Base-by-base conservation (phyloP, 2,888 invertebrate genomes). In the Drosophila longiperda region DNA sequence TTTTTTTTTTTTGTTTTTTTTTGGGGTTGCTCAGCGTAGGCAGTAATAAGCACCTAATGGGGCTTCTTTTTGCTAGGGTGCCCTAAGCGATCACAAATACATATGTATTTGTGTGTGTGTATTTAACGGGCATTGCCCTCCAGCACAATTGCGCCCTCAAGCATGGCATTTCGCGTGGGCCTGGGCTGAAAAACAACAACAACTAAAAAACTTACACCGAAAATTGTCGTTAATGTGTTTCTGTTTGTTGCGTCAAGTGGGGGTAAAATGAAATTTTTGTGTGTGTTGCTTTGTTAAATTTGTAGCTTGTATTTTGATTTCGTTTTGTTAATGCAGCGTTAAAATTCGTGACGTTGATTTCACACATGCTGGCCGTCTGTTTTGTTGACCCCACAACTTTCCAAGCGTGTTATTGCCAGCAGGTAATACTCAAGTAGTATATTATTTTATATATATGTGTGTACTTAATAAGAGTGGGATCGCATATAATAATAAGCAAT, bases 71-170 rank as follows among this genome's bases (percentile, higher is more conserved):
- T 61, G 63, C 34, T 60, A 50, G 76, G 54, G 54, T 63, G 73
- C 34, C 29, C 34, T 65, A 38, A 20, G 62, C 63, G 32, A 29
- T 20, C 45, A 38, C 9, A 40, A 1, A n/a, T 48, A n/a, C 20
- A 15, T 57, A 9, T 32, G 58, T 45, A 63, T 62, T 17, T 50
- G 45, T 45, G 20, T 15, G 20, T 15, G 26, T 12, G 55, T 55
- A 55, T 40, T 42, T 58, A 63, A 71, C 74, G 85, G 70, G 12
- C 80, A 75, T 77, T 89, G 90, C 73, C 87, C 84, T 85, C 62
- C 76, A 75, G 76, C 90, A 84, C 76, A 80, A 89, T 90, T 87
- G 89, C 78, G 90, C 89, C 85, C 85, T 87, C 90, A 87, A 90
- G 89, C 86, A 88, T 90, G 75, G 67, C 82, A 80, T 54, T 62